Conservation (phyloP, 2,888 invertebrate genomes). For the Anthrax anthrax region DNA sequence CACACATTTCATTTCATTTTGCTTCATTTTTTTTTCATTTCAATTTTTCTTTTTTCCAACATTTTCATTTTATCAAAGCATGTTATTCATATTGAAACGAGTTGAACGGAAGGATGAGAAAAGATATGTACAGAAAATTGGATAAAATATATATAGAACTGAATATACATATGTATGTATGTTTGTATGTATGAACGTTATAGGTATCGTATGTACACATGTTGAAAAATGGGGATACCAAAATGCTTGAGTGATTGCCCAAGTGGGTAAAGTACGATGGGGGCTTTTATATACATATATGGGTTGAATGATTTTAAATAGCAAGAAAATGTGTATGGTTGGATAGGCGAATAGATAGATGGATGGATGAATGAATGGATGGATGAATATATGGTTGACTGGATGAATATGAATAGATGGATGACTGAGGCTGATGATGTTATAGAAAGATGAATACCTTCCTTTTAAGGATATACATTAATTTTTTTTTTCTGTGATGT, state of each 20-base stretch:
- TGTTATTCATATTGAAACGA: constrained; percentile 8
- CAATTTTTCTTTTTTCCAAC: background rate
- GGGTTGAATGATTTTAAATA: constrained; percentile 13
- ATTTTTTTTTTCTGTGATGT: background rate
- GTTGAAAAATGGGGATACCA: no score
- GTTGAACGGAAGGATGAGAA: background rate
- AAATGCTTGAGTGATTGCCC: constrained; percentile 12
- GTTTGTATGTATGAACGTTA: no score
- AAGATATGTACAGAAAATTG: background rate
- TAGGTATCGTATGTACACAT: no score
- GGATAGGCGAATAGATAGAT: constrained; percentile 11
- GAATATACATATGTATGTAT: no score
- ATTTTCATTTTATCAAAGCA: background rate
- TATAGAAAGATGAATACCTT: constrained; percentile 9
- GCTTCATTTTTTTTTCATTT: background rate
- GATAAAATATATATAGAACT: background rate
- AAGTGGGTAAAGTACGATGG: constrained; percentile 7
- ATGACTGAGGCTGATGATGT: background rate
- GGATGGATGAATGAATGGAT: constrained; percentile 9
- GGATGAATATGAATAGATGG: constrained; percentile 7
- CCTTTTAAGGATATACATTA: no score
- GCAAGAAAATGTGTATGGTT: constrained; percentile 9
- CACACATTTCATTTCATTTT: background rate
- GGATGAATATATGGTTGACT: constrained; percentile 10
- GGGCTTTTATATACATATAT: background rate